Evolutionary conservation across 2,113 vertebrate genomes (phyloP).

Genomic region (Lepisosteus osseus): DNA sequence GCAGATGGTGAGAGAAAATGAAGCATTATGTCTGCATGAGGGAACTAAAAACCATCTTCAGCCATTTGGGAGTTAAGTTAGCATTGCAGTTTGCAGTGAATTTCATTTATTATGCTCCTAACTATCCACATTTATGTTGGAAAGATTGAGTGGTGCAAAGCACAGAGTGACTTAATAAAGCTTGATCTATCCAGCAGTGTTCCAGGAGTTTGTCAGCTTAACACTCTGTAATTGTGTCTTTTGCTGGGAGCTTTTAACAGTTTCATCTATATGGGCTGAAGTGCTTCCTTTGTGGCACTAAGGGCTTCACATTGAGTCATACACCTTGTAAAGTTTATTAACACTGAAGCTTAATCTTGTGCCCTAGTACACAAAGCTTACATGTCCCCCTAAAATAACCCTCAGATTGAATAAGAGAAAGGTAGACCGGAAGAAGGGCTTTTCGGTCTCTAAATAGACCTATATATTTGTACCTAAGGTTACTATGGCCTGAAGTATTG

Average conservation of each 20-base stretch:
- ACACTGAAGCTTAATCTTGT: not conserved
- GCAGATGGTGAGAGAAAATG: constrained; percentile 12
- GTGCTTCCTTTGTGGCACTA: constrained; percentile 43
- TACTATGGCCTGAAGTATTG: too few relatives aligned
- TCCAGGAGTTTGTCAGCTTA: constrained; percentile 5
- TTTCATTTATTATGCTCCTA: not conserved
- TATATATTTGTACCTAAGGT: too few relatives aligned
- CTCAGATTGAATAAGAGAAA: too few relatives aligned
- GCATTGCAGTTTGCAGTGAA: not conserved
- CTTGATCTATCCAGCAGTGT: too few relatives aligned
- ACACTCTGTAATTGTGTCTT: constrained; percentile 12
- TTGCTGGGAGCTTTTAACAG: constrained; percentile 42
- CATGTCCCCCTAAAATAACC: too few relatives aligned
- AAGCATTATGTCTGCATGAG: not conserved
- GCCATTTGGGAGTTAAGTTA: constrained; percentile 4
- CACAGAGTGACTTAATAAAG: too few relatives aligned
- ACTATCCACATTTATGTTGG: not conserved
- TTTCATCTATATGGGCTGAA: constrained; percentile 59
- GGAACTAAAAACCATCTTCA: constrained; percentile 10
- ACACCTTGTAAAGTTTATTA: constrained; percentile 20
- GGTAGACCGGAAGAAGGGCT: too few relatives aligned
- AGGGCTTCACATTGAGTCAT: too few relatives aligned
- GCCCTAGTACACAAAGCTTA: too few relatives aligned
- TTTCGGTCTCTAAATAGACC: too few relatives aligned
- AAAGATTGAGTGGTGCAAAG: not conserved